A percentile compares a stretch with the other conserved stretches of the same genome.
Evolutionary conservation across 2,888 invertebrate genomes (phyloP).

Genomic region (Drosophila prolongata): DNA sequence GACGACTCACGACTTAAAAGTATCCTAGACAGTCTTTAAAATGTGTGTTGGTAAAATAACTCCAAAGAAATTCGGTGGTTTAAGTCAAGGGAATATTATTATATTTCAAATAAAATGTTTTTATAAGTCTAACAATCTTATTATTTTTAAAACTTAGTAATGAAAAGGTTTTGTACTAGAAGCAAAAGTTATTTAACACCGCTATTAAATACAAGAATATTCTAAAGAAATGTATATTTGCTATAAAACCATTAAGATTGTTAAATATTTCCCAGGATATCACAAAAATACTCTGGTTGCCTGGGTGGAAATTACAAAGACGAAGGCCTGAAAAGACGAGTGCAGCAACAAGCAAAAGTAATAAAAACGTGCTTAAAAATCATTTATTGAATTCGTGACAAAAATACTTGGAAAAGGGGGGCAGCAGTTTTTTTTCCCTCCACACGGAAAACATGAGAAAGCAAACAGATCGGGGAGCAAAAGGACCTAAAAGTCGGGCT

Average conservation of each 20-base stretch:
- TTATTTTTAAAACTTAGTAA: too few relatives aligned
- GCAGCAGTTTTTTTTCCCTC: neutral
- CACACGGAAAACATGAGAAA: neutral
- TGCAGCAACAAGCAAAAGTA: conserved; percentile 65
- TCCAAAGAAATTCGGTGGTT: too few relatives aligned
- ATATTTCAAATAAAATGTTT: too few relatives aligned
- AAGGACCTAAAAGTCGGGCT: conserved; percentile 9
- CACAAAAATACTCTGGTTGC: neutral
- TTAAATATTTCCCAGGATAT: too few relatives aligned
- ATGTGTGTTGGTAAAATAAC: too few relatives aligned
- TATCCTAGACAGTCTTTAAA: neutral
- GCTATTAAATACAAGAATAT: too few relatives aligned
- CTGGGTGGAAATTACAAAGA: neutral
- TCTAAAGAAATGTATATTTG: too few relatives aligned
- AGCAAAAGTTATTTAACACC: too few relatives aligned
- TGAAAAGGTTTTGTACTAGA: too few relatives aligned
- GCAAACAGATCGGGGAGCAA: conserved; percentile 19
- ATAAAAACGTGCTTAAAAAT: conserved; percentile 79
- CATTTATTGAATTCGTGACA: conserved; percentile 80
- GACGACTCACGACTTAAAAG: neutral
- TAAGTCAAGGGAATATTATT: too few relatives aligned
- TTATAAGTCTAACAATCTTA: too few relatives aligned
- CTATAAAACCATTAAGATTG: too few relatives aligned
- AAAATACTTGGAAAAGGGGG: conserved; percentile 53
- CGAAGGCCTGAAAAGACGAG: conserved; percentile 14